These are phyloP conservation scores for Calameuta pallipes DNA, from an alignment of 2,888 invertebrate genomes.

Conservation along the genomic window DNA sequence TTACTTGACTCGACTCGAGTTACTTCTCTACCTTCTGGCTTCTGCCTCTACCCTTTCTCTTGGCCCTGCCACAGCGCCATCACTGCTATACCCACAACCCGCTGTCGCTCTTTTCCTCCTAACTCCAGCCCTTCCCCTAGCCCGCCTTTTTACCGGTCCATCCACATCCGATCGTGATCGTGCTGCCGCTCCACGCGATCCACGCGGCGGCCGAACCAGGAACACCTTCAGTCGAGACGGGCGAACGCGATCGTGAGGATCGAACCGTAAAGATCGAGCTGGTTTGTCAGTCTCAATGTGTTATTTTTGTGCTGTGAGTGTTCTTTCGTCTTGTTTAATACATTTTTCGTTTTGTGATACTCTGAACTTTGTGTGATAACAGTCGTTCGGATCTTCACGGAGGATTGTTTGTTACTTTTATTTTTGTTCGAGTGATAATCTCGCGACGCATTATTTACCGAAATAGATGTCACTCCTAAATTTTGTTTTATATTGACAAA, in stretches of 20 bases:
- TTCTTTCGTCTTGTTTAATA: background rate
- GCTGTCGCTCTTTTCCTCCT: background rate
- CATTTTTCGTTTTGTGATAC: background rate
- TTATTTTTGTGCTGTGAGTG: background rate
- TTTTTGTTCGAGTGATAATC: background rate
- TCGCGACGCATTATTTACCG: background rate
- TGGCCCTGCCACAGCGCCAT: background rate
- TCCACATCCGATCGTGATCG: constrained; percentile 27
- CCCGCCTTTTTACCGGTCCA: constrained; percentile 4
- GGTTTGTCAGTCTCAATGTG: background rate
- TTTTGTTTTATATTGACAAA: background rate
- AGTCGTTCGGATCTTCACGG: background rate
- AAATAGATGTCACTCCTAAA: background rate
- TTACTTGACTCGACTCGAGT: background rate
- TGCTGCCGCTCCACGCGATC: constrained; percentile 44
- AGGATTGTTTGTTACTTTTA: background rate
- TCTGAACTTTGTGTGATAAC: background rate
- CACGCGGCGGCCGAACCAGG: background rate
- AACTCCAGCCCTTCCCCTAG: background rate
- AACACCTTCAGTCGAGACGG: constrained; percentile 37
- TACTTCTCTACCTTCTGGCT: background rate
- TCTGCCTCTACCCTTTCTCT: background rate
- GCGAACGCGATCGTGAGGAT: constrained; percentile 47
- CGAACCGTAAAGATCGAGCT: constrained; percentile 19
- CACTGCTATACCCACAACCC: background rate